These are phyloP conservation scores for Drosophila parvula DNA, from an alignment of 1,140 invertebrate genomes.

Conservation along the genomic window DNA sequence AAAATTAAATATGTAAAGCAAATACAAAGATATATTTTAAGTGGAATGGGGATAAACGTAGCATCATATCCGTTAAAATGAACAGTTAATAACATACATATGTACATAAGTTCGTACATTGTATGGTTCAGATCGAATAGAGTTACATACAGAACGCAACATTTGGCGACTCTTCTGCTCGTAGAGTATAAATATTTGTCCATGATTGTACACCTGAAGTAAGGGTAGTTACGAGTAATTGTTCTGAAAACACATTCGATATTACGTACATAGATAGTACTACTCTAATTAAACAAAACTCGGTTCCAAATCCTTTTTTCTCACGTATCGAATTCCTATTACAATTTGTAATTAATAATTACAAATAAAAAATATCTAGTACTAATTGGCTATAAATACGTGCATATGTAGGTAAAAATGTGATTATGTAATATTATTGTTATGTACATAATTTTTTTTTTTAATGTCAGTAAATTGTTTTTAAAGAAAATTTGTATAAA, in stretches of 20 bases:
- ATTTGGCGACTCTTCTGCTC: background rate
- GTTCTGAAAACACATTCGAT: background rate
- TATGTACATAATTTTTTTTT: no score
- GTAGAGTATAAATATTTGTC: slow-evolving; percentile 10
- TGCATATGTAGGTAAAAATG: no score
- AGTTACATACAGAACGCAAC: background rate
- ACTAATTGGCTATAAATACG: no score
- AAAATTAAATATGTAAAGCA: background rate
- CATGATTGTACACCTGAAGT: background rate
- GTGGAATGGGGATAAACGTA: background rate
- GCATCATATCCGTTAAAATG: slow-evolving; percentile 2
- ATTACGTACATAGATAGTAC: background rate
- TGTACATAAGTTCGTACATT: background rate
- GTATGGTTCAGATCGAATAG: background rate
- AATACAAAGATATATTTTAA: background rate
- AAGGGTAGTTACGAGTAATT: background rate
- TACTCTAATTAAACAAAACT: no score
- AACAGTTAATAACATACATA: slow-evolving; percentile 5
- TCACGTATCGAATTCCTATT: no score
- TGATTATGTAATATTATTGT: no score
- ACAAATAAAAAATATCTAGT: no score
- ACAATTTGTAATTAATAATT: no score
- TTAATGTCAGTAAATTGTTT: no score
- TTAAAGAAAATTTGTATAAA: no score
- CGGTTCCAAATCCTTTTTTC: no score